Conservation (phyloP, 2,113 vertebrate species). For the Thalassoma bifasciatum region DNA sequence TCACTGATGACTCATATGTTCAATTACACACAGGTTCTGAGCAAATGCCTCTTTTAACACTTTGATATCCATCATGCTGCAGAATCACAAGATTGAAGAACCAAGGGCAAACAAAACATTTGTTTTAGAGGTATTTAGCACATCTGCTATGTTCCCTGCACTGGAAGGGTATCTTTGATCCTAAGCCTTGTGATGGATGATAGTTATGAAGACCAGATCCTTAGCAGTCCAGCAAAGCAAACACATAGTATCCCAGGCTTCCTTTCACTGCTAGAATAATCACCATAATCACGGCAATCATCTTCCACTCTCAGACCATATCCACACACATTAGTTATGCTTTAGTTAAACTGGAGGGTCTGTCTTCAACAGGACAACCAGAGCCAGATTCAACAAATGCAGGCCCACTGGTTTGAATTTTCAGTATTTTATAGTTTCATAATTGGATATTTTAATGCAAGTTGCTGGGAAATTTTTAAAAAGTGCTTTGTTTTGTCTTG, state of each 20-base stretch:
- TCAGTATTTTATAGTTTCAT: conserved; percentile 6
- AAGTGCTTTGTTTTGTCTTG: neutral
- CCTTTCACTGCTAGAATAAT: conserved; percentile 67
- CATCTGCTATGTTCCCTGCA: conserved; percentile 63
- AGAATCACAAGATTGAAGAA: conserved; percentile 32
- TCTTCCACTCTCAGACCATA: conserved; percentile 74
- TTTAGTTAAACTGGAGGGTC: conserved; percentile 55
- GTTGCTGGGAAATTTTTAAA: conserved; percentile 19
- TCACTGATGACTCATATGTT: conserved; percentile 16
- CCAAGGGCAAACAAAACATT: conserved; percentile 49
- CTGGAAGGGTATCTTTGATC: conserved; percentile 67
- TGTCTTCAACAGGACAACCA: conserved; percentile 41
- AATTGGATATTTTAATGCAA: conserved; percentile 47
- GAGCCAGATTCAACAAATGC: conserved; percentile 66
- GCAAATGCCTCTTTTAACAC: conserved; percentile 43
- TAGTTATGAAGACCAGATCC: conserved; percentile 77
- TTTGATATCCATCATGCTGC: conserved; percentile 46
- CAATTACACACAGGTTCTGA: neutral
- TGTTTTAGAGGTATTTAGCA: conserved; percentile 48
- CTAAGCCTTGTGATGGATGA: conserved; percentile 73
- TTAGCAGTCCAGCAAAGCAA: conserved; percentile 73
- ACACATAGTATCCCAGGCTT: conserved; percentile 70
- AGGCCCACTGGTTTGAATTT: conserved; percentile 25
- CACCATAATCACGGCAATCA: conserved; percentile 77
- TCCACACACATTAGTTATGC: conserved; percentile 74